Conservation (phyloP, 2,888 invertebrate species). For the Physocephala rufipes region DNA sequence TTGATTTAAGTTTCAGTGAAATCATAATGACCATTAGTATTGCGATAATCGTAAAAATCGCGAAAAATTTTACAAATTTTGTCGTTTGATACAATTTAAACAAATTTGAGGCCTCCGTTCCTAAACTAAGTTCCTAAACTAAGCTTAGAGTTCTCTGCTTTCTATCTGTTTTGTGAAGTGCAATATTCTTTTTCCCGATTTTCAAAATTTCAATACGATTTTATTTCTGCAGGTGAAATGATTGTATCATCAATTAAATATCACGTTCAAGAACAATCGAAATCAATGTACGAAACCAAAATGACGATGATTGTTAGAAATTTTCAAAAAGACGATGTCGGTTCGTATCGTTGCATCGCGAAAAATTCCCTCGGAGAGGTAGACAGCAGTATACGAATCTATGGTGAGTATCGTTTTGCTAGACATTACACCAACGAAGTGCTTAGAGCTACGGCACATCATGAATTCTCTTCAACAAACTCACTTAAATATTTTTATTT, state of each 20-base stretch:
- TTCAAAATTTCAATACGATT: background rate
- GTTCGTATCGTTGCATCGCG: conserved; percentile 86
- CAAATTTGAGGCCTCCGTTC: too few relatives aligned
- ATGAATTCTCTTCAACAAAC: background rate
- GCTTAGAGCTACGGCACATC: background rate
- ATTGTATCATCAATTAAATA: conserved; percentile 83
- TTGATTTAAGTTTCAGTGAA: too few relatives aligned
- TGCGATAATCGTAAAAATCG: too few relatives aligned
- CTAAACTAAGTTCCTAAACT: too few relatives aligned
- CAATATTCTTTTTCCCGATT: too few relatives aligned
- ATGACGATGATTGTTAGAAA: conserved; percentile 82
- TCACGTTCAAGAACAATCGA: conserved; percentile 76
- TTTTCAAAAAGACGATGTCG: conserved; percentile 78
- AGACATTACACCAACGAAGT: background rate
- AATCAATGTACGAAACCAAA: conserved; percentile 81
- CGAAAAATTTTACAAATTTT: too few relatives aligned
- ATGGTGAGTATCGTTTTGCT: conserved; percentile 73
- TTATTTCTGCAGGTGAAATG: conserved; percentile 75
- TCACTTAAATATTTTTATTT: background rate
- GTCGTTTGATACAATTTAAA: too few relatives aligned
- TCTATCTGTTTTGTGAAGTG: too few relatives aligned
- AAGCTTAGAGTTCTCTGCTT: too few relatives aligned
- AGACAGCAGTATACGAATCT: conserved; percentile 85
- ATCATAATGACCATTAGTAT: too few relatives aligned
- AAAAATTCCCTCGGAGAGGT: conserved; percentile 89